Conservation (phyloP, 2,888 invertebrate species). For the Anthophora plumipes region DNA sequence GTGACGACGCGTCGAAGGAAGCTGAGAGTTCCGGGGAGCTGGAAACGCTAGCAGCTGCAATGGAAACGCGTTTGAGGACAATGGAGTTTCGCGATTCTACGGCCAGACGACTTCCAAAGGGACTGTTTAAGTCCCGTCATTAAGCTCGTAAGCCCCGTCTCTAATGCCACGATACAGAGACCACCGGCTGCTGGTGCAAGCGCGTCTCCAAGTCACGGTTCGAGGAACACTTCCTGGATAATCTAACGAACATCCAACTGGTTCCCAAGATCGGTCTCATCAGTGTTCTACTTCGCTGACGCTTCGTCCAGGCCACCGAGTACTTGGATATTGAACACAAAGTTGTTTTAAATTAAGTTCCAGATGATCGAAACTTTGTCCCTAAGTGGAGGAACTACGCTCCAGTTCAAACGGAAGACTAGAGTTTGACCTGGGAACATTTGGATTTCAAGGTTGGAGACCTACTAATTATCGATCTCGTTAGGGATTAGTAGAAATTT, state of each 20-base stretch:
- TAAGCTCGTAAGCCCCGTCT: conserved; percentile 63
- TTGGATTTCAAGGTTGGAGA: too few relatives aligned
- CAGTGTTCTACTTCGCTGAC: neutral
- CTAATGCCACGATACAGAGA: conserved; percentile 43
- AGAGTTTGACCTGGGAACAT: too few relatives aligned
- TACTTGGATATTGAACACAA: too few relatives aligned
- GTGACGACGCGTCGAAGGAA: conserved; percentile 50
- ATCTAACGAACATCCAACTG: neutral
- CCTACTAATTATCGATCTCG: too few relatives aligned
- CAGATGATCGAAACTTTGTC: too few relatives aligned
- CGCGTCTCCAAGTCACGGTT: neutral
- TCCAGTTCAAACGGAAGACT: too few relatives aligned
- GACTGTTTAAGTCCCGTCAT: conserved; percentile 68
- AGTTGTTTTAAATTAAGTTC: too few relatives aligned
- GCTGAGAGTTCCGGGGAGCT: conserved; percentile 23
- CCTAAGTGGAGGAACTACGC: too few relatives aligned
- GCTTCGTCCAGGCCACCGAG: neutral
- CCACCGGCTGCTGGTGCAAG: conserved; percentile 26
- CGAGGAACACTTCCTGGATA: too few relatives aligned
- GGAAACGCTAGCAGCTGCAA: conserved; percentile 11
- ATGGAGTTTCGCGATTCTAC: conserved; percentile 54
- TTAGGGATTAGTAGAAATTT: too few relatives aligned
- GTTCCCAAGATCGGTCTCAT: neutral
- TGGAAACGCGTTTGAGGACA: conserved; percentile 38
- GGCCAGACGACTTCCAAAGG: conserved; percentile 62